phyloP scores from a whole-genome alignment of 2,797 vertebrate species.

The Rhinella marina region DNA sequence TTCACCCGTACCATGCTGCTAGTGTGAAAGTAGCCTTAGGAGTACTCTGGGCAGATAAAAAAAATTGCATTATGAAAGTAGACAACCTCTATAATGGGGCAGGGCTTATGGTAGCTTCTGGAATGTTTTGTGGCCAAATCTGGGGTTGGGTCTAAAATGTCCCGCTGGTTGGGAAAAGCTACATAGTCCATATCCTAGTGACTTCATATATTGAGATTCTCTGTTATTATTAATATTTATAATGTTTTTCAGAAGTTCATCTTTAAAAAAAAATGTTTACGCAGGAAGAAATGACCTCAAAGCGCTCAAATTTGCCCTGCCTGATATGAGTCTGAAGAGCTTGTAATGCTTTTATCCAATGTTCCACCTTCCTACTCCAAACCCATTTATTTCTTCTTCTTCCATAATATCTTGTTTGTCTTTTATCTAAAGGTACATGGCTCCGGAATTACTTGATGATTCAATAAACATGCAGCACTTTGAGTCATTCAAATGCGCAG shows the following conservation, averaged over 20 bases:
- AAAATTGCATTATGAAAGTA: no score
- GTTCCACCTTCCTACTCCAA: not conserved
- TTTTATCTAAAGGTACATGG: conserved; percentile 88
- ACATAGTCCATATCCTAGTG: no score
- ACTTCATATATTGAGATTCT: no score
- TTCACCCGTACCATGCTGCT: no score
- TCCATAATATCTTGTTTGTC: conserved; percentile 39
- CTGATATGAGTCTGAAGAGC: not conserved
- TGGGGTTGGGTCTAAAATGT: no score
- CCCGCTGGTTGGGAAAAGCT: no score
- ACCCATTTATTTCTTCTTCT: not conserved
- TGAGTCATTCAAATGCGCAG: conserved; percentile 93
- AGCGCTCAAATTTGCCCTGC: not conserved
- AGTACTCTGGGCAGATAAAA: no score
- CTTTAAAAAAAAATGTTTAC: not conserved
- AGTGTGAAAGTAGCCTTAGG: no score
- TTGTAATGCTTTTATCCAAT: conserved; percentile 18
- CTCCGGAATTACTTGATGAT: conserved; percentile 95
- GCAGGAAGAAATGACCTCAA: not conserved
- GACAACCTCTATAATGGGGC: no score
- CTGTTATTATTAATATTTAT: no score
- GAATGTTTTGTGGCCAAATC: no score
- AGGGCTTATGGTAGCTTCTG: no score
- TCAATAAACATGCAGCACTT: conserved; percentile 89
- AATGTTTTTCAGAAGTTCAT: not conserved